Evolutionary conservation across 2,113 vertebrate genomes (phyloP), one percentile per base, ranked within the genome.

Genomic region (Scortum barcoo): DNA sequence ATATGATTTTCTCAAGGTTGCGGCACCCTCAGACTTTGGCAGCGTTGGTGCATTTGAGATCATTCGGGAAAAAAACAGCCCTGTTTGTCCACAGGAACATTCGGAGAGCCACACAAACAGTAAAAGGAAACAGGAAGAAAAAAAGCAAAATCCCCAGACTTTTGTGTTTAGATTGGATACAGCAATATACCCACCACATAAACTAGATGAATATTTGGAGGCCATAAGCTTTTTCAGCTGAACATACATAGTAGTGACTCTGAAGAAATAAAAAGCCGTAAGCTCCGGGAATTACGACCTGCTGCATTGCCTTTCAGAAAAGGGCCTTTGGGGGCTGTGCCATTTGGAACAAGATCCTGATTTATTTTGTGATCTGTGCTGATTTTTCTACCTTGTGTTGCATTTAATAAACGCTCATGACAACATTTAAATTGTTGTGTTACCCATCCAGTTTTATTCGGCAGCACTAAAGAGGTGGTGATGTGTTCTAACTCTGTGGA

Each of bases 1-100:
- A 95, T 95, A 95, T 95, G 93, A 94, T 95, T 94, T 94, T 93
- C 93, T 93, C 94, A 94, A 94, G 93, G 93, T 91, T 93, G 92
- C 84, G 16, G 88, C 91, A 88, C 91, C 93, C 90, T 91, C 93
- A 93, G 87, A 92, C 89, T 89, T 93, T 92, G 92, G 90, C 92
- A 92, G 89, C 87, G 28, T 86, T 84, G 90, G 87, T 86, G 91
- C 87, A 82, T 89, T 91, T 88, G 81, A 91, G 93, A 93, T 90
- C 78, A 86, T 89, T 93, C 51, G 58, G 86, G 84, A 74, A 78
- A 74, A 78, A 71, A 88, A 86, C 84, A 90, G 88, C 89, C 90
- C 87, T 89, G 82, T 90, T 91, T 87, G 90, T 90, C 88, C 87
- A 91, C 82, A 84, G 88, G 83, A 92, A 91, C 87, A 90, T 91